Base-by-base conservation (phyloP, 92 coral and sea anemone species). In the Porites rus region DNA sequence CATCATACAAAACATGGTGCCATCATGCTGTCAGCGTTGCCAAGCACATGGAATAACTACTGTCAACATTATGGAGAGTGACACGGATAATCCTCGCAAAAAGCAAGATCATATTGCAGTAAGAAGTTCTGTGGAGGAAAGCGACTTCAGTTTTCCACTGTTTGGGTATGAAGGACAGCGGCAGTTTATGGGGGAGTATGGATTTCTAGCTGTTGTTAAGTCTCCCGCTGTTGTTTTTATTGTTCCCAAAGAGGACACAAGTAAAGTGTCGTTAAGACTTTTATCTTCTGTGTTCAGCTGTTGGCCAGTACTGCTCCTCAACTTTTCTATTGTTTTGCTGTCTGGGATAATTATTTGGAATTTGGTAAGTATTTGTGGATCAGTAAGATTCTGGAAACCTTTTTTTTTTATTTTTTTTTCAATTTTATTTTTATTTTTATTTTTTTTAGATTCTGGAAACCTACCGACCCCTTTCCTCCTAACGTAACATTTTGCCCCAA, bases 301-400 rank as follows among this genome's bases (percentile, higher is more conserved):
- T 17, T 94, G 98, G 98, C 96, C 98, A 0, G 68, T 94, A 81
- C 75, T 88, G 19, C 64, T 94, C 81, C 75, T 91, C 51, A 85
- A 83, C 66, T 87, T 92, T 65, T 86, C 87, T 77, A 91, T 92
- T 11, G 95, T 91, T 8, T 79, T 94, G 60, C 84, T 86, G 53
- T 81, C 96, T 59, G 98, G 98, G 19, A 75, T 94, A 4, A 53
- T 92, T n/a, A 82, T 94, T 83, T 94, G 98, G 98, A 14, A 92
- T 2, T 31, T 94, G 92, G 98, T 94, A 78, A 75, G 98, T 83
- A 21, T 11, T 19, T 13, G 31, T 12, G 62, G 16, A 58, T 58
- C 16, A 58, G 62, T 58, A 58, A 58, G 31, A 28, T 28, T 1
- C 31, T 28, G 31, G 31, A 28, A 28, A 28, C 31, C 31, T 28